Evolutionary conservation across 2,888 invertebrate genomes (phyloP), one percentile per base, ranked within the genome.

Genomic region (Amphipyra berbera): DNA sequence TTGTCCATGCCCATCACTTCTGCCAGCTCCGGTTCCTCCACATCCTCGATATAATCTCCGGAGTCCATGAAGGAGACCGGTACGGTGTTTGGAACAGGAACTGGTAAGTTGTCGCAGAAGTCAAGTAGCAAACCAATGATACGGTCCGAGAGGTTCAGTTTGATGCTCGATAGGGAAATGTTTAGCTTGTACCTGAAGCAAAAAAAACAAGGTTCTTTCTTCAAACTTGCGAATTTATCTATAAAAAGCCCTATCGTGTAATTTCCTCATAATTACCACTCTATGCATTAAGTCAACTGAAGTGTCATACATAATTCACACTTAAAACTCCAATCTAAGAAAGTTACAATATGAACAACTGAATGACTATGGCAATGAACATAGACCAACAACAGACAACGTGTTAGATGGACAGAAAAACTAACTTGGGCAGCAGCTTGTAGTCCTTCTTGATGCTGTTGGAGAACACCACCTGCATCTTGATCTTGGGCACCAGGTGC

Each of bases 111-210:
- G 76, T 95, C 95, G 42, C 82, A 78, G 86, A 97, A 97, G 75
- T 97, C 96, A 63, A 97, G 90, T 3, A 97, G 90, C 35, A 96
- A 89, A 27, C 95, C 95, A 35, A 97, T 95, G 84, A 96, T 96
- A 52, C 96, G 95, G 83, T 98, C 97, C 0, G 97, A 97, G 38
- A 97, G 89, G 88, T 97, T 97, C 38, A 98, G 87, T 79, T 97
- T 97, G 44, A 98, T 82, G 68, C 96, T 96, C 21, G 97, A 96
- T 27, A 97, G 90, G 0, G 96, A 96, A 42, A 97, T 95, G 84
- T 97, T 97, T 50, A 97, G 94, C 91, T 98, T 98, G 82, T 97
- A 96, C 86, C 97, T 97, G 89, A 83, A 60, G 84, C n/a, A 82
- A 46, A 54, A 21, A 21, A 21, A 21, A 21, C 21, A 21, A 2